These are phyloP conservation scores for Drosophila grimshawi DNA, from an alignment of 1,140 invertebrate genomes.

Conservation along the genomic window DNA sequence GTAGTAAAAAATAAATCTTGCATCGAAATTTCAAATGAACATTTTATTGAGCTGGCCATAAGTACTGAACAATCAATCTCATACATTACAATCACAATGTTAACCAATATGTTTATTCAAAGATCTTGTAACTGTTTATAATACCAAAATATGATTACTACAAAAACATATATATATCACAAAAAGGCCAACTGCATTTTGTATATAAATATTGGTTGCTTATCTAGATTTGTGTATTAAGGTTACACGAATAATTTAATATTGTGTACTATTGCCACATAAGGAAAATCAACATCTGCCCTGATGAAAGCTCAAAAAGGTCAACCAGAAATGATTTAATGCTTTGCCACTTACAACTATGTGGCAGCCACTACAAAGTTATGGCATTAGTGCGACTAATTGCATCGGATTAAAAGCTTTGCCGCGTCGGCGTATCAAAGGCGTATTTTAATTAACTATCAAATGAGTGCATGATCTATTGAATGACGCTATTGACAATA, in stretches of 20 bases:
- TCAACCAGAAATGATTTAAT: slow-evolving; percentile 65
- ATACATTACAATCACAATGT: no score
- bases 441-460: slow-evolving; percentile 70
- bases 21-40: no score
- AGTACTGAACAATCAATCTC: no score
- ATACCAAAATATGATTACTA: no score
- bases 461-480: slow-evolving; percentile 56
- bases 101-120: no score
- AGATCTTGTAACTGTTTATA: no score
- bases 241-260: neutral
- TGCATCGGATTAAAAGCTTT: slow-evolving; percentile 74
- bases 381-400: slow-evolving; percentile 59
- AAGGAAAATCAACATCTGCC: slow-evolving; percentile 19
- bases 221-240: neutral
- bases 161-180: neutral
- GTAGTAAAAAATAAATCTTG: no score
- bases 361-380: slow-evolving; percentile 23
- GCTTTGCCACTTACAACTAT: slow-evolving; percentile 22
- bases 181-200: neutral
- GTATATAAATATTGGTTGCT: neutral
- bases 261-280: neutral
- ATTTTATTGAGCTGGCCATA: no score
- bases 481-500: slow-evolving; percentile 13
- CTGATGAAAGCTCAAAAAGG: slow-evolving; percentile 33
- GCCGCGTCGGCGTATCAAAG: slow-evolving; percentile 66